These are phyloP conservation scores for Subanguina moxae DNA, from an alignment of 1,140 invertebrate species.

Conservation along the genomic window DNA sequence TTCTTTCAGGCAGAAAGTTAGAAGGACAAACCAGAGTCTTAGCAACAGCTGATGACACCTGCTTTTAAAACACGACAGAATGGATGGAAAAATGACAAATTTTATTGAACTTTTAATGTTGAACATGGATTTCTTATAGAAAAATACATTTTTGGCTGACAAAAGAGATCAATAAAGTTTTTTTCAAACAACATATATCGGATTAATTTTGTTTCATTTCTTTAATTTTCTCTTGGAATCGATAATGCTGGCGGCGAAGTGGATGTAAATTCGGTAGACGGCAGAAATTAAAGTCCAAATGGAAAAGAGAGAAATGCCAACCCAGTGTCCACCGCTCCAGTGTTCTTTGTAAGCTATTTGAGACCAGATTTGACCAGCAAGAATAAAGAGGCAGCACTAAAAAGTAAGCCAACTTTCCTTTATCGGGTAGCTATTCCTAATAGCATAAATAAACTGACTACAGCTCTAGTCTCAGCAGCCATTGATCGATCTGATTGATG, in stretches of 20 bases:
- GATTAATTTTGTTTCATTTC: neutral
- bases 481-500: constrained; percentile 37
- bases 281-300: constrained; percentile 56
- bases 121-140: too few species aligned
- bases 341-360: constrained; percentile 52
- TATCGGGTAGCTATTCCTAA: neutral
- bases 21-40: too few species aligned
- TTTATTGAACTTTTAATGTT: too few species aligned
- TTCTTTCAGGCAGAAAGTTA: too few species aligned
- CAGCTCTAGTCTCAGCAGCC: constrained; percentile 53
- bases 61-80: too few species aligned
- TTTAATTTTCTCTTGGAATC: neutral
- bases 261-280: constrained; percentile 44
- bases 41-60: too few species aligned
- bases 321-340: constrained; percentile 55
- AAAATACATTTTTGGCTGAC: too few species aligned
- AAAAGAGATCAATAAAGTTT: too few species aligned
- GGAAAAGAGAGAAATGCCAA: constrained; percentile 56
- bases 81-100: too few species aligned
- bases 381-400: constrained; percentile 52
- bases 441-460: constrained; percentile 33
- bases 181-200: too few species aligned
- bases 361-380: constrained; percentile 57
- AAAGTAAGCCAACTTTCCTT: constrained; percentile 6
- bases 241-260: neutral